Base-by-base conservation (phyloP, 2,113 vertebrate species). In the Candoia aspera region DNA sequence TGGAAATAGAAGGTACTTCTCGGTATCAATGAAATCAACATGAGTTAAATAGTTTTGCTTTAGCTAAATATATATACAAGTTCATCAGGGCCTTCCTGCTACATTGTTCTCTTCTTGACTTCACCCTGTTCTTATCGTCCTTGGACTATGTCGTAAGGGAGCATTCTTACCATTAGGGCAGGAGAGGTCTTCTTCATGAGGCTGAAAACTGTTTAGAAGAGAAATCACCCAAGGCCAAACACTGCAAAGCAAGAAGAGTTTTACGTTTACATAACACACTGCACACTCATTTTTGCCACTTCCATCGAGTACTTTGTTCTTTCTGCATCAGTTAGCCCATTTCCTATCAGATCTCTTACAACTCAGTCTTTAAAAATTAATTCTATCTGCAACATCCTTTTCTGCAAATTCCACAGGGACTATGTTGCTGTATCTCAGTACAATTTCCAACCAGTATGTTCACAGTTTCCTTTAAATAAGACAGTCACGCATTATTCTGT, bases 171-270 rank as follows among this genome's bases (percentile, higher is more conserved):
- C 98, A 95, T 98, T 98, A 88, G 96, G 97, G 91, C 92, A 97
- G 59, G 98, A 98, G 15, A 99, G 96, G 94, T 99, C 98, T 68
- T 99, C 98, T 91, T 99, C 98, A 92, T 98, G 98, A 84, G 98
- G 98, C 94, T 99, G 98, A 96, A 99, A 99, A 95, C 98, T 98
- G 97, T 99, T 99, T 73, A 99, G 98, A 95, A 99, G 98, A 92
- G 98, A 98, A 93, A 99, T 99, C 87, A 99, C 97, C 99, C 99
- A 99, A 26, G 99, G 99, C 99, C 99, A 99, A 96, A 99, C 96
- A 90, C 99, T 99, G 93, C 86, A 95, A 96, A 94, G 90, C 60
- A 96, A 94, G 93, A 53, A 19, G 83, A 95, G 91, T 49, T 59
- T 68, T 68, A 46, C 10, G 68, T 42, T 86, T 42, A 68, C 8